Evolutionary conservation across 2,797 vertebrate genomes (phyloP).

Genomic region (Linurgus olivaceus): DNA sequence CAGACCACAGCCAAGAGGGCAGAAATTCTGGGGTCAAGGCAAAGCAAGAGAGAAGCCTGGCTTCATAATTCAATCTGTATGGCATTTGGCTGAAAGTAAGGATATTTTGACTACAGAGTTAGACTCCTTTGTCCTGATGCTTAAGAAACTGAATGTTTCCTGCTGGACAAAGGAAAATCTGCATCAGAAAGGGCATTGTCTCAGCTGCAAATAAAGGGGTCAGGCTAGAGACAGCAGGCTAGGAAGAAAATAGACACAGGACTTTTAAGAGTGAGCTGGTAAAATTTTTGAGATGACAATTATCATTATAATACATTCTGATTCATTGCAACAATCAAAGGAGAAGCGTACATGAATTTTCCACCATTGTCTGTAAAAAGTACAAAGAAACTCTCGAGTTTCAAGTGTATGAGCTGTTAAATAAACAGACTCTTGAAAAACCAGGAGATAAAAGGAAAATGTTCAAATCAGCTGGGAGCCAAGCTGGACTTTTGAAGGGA

Average conservation of each 20-base stretch:
- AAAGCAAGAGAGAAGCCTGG: background rate
- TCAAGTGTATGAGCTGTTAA: background rate
- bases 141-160: background rate
- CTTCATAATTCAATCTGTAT: background rate
- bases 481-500: background rate
- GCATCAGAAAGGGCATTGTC: background rate
- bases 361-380: background rate
- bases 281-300: background rate
- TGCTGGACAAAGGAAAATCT: background rate
- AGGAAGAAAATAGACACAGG: background rate
- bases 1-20: background rate
- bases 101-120: background rate
- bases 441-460: background rate
- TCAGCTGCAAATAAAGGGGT: background rate
- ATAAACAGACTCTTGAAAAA: slow-evolving; percentile 14
- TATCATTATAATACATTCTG: background rate
- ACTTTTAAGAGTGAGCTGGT: background rate
- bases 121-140: background rate
- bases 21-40: background rate
- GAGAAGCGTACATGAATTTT: background rate
- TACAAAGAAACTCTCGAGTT: background rate
- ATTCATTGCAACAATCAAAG: background rate
- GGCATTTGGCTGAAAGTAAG: background rate
- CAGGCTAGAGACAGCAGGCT: background rate
- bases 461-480: background rate